Evolutionary conservation across 2,113 vertebrate genomes (phyloP).

Genomic region (Syngnathus scovelli): DNA sequence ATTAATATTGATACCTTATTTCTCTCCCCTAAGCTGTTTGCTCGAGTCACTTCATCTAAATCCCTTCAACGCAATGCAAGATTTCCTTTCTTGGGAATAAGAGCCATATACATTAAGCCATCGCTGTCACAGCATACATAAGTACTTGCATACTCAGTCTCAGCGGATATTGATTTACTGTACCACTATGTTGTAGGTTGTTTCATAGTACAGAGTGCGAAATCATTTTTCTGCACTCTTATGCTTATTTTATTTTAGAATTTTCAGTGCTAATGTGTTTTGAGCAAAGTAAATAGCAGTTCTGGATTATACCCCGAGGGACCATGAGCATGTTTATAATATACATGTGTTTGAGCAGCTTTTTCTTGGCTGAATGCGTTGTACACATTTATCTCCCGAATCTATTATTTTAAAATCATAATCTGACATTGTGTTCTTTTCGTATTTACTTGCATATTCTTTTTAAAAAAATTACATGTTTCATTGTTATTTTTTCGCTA

Average conservation of each 20-base stretch:
- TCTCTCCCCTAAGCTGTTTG: slow-evolving; percentile 23
- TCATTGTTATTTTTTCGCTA: too few species aligned
- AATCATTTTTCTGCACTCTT: slow-evolving; percentile 29
- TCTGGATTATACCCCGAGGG: neutral
- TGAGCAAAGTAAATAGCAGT: neutral
- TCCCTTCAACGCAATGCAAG: slow-evolving; percentile 22
- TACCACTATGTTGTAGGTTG: slow-evolving; percentile 18
- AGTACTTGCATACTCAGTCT: slow-evolving; percentile 58
- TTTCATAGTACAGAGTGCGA: slow-evolving; percentile 23
- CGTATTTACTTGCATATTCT: too few species aligned
- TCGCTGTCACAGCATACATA: slow-evolving; percentile 48
- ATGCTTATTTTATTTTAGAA: neutral
- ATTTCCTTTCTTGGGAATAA: neutral
- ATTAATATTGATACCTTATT: neutral
- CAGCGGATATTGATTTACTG: slow-evolving; percentile 34
- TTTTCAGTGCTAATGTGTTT: neutral
- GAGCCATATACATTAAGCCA: slow-evolving; percentile 40
- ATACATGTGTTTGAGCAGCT: neutral
- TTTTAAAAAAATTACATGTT: too few species aligned
- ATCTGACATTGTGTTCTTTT: too few species aligned
- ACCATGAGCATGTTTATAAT: neutral
- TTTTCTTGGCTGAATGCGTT: neutral
- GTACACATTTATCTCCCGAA: neutral
- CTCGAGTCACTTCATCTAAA: slow-evolving; percentile 37
- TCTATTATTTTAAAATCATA: neutral